Evolutionary conservation across 2,888 invertebrate genomes (phyloP).

Genomic region (Monoplex corrugatus): DNA sequence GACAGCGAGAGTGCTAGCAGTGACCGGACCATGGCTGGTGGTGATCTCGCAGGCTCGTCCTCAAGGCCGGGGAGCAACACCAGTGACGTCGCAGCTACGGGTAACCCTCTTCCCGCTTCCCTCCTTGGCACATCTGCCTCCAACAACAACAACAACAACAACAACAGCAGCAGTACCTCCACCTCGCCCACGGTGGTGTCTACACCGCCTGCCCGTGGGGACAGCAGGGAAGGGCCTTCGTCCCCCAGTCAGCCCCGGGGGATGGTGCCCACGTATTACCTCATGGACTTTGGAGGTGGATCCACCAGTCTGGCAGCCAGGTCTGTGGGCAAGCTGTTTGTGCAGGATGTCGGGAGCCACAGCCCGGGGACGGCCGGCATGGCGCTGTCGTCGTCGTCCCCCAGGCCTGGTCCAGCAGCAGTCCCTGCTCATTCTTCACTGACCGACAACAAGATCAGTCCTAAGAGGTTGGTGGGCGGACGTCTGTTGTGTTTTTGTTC

Average conservation of each 20-base stretch:
- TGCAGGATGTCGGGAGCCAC: slow-evolving; percentile 33
- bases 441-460: not conserved
- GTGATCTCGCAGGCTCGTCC: not conserved
- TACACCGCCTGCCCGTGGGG: not conserved
- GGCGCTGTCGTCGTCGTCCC: not conserved
- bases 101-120: not conserved
- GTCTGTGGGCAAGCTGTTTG: not conserved
- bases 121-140: not conserved
- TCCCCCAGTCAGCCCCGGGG: not conserved
- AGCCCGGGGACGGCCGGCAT: slow-evolving; percentile 28
- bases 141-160: no score
- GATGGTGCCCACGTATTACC: not conserved
- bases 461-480: not conserved
- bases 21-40: slow-evolving; percentile 2
- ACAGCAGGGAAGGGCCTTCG: slow-evolving; percentile 42
- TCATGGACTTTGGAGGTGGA: not conserved
- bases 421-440: not conserved
- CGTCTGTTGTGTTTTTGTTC: not conserved
- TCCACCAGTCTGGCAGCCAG: not conserved
- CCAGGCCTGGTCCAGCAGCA: not conserved
- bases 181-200: not conserved
- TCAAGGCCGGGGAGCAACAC: slow-evolving; percentile 12
- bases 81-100: not conserved
- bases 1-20: slow-evolving; percentile 16
- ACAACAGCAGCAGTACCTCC: slow-evolving; percentile 1